Percentiles rank a stretch among this genome's conserved stretches.
Evolutionary conservation across 2,888 invertebrate genomes (phyloP).

Genomic region (Volucella bombylans): DNA sequence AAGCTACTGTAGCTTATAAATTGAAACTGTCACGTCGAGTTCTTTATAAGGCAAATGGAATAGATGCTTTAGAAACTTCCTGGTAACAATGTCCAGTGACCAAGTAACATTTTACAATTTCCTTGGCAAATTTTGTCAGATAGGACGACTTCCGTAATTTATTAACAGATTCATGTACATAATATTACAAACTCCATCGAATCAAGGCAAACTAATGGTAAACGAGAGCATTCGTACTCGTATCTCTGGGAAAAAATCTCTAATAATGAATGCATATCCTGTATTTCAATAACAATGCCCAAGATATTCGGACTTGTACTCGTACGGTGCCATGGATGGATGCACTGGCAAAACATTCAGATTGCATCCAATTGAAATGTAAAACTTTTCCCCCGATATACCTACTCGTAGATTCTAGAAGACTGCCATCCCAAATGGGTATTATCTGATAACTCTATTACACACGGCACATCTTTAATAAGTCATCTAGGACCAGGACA

Average conservation of each 20-base stretch:
- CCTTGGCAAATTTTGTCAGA: slow-evolving; percentile 27
- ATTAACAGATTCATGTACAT: slow-evolving; percentile 30
- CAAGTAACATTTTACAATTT: slow-evolving; percentile 24
- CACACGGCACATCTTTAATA: slow-evolving; percentile 66
- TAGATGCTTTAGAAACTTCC: background rate
- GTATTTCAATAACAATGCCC: slow-evolving; percentile 62
- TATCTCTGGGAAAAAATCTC: slow-evolving; percentile 27
- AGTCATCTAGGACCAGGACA: slow-evolving; percentile 58
- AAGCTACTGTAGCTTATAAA: too few species aligned
- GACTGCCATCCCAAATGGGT: slow-evolving; percentile 21
- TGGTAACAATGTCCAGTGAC: background rate
- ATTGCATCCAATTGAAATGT: slow-evolving; percentile 69
- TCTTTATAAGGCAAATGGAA: too few species aligned
- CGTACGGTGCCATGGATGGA: slow-evolving; percentile 21
- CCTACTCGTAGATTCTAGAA: slow-evolving; percentile 1
- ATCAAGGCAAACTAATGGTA: background rate
- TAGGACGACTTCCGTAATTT: slow-evolving; percentile 11
- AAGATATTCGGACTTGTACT: slow-evolving; percentile 1
- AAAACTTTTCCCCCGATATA: slow-evolving; percentile 57
- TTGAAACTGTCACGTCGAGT: too few species aligned
- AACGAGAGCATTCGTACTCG: background rate
- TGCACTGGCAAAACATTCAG: slow-evolving; percentile 50
- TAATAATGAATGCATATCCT: slow-evolving; percentile 44
- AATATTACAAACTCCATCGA: slow-evolving; percentile 8
- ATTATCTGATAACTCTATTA: slow-evolving; percentile 64